Base-by-base conservation (phyloP, 2,888 invertebrate species). In the Acheta domesticus region DNA sequence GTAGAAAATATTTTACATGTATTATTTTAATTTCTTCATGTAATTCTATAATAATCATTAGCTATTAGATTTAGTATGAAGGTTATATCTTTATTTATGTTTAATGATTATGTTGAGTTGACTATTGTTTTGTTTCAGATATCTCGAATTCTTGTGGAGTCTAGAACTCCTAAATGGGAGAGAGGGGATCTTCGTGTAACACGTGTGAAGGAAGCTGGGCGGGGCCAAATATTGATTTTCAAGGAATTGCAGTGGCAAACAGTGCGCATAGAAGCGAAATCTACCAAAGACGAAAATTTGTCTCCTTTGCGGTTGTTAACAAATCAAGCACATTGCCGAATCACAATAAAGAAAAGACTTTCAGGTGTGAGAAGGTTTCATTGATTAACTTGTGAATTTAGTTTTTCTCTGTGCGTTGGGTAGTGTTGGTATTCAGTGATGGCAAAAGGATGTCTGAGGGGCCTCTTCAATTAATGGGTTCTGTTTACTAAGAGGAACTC, bases 221-320 rank as follows among this genome's bases (percentile, higher is more conserved):
- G 93, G 82, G 96, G 96, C 75, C 95, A 98, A 85, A 89, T 99
- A 82, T 90, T 99, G 83, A 94, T 99, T 85, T 99, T 99, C 88
- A 99, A 99, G 90, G 96, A 97, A 88, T 88, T 99, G 79, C 95
- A 96, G 86, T 99, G 99, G 99, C 98, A 99, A 88, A 96, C 96
- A 78, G 93, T 99, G 23, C 91, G 98, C 82, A 95, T 99, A 85
- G 98, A 99, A 88, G 98, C 98, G 16, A 94, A 93, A 85, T 95
- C 96, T 80, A 93, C 93, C 77, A 90, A 91, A 85, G 93, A 93
- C 85, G 89, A 89, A 84, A 91, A 91, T 82, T 88, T 96, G 79
- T 96, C 97, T 0, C 99, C 99, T 0, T 88, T 99, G 76, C 89
- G 98, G 82, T 89, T 99, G 82, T 90, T 99, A 48, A 95, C 98